Conservation (phyloP, 2,888 invertebrate species). For the Capitulum mitella region DNA sequence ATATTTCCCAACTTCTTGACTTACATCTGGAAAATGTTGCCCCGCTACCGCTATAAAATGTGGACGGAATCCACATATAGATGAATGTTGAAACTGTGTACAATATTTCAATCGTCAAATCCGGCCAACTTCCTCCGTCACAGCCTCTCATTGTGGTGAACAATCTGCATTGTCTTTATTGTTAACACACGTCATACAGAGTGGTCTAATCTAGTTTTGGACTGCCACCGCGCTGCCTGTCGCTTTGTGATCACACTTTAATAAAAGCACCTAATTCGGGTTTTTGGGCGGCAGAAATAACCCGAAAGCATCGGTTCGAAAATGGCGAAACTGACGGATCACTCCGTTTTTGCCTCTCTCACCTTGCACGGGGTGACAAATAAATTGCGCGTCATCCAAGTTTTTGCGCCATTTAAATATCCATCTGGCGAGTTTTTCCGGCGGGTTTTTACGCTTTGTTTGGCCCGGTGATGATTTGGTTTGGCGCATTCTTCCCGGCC, state of each 20-base stretch:
- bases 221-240: neutral
- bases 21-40: too few relatives aligned
- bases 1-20: too few relatives aligned
- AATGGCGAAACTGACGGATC: constrained; percentile 16
- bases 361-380: neutral
- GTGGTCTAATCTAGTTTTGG: neutral
- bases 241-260: neutral
- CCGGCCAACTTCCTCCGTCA: too few relatives aligned
- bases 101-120: too few relatives aligned
- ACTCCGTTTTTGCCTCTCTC: neutral
- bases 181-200: neutral
- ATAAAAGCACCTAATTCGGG: neutral
- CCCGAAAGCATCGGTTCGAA: neutral
- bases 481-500: neutral
- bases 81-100: too few relatives aligned
- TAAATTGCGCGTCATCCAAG: neutral
- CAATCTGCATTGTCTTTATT: neutral
- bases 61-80: too few relatives aligned
- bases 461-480: constrained; percentile 2
- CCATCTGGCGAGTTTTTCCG: constrained; percentile 2
- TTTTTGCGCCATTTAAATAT: constrained; percentile 16
- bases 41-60: too few relatives aligned
- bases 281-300: neutral
- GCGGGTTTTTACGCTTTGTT: neutral
- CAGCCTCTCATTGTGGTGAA: too few relatives aligned